phyloP scores from a whole-genome alignment of 2,888 invertebrate species.

The Pandemis corylana region DNA sequence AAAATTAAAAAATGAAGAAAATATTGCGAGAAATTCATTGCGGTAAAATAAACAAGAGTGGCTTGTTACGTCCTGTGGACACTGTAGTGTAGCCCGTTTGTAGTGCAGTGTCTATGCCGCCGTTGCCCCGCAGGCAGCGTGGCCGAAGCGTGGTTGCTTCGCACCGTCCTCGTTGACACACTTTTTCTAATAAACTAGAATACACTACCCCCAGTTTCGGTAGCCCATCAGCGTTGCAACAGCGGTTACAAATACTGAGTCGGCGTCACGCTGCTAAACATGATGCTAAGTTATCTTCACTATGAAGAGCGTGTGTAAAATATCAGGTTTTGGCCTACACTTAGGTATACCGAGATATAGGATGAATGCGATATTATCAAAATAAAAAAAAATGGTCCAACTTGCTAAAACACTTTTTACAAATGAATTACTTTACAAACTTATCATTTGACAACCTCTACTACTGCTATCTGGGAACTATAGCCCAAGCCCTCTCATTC shows the following conservation, averaged over 20 bases:
- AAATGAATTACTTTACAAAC: too few species aligned
- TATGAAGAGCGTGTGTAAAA: background rate
- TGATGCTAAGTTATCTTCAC: background rate
- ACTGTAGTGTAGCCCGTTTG: slow-evolving; percentile 47
- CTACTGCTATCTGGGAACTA: too few species aligned
- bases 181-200: background rate
- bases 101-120: slow-evolving; percentile 9
- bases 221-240: background rate
- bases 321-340: too few species aligned
- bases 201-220: background rate
- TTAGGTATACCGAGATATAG: too few species aligned
- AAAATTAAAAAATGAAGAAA: slow-evolving; percentile 80
- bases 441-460: too few species aligned
- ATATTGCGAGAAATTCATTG: slow-evolving; percentile 82
- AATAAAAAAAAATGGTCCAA: too few species aligned
- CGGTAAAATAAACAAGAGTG: slow-evolving; percentile 81
- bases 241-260: background rate
- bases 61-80: slow-evolving; percentile 67
- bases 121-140: slow-evolving; percentile 44
- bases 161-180: background rate
- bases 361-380: too few species aligned
- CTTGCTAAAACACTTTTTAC: too few species aligned
- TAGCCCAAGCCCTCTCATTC: too few species aligned
- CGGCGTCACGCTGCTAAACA: background rate
- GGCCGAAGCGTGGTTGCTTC: slow-evolving; percentile 36